Conservation (phyloP, 1,140 invertebrate species). For the Pemphigus obesinymphae region DNA sequence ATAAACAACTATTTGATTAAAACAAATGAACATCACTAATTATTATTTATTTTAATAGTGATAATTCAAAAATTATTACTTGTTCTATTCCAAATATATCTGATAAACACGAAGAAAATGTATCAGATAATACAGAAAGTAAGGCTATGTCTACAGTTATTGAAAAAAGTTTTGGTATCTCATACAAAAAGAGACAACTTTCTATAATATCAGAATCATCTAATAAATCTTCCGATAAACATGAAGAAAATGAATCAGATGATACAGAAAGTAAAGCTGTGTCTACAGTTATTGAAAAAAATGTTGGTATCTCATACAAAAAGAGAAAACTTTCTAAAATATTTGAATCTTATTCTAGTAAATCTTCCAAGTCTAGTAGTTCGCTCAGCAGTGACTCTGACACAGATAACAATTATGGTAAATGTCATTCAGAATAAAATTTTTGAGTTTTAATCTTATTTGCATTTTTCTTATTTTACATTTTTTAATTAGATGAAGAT, state of each 20-base stretch:
- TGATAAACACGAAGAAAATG: background rate
- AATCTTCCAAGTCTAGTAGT: slow-evolving; percentile 47
- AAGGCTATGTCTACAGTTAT: background rate
- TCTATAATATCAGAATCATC: slow-evolving; percentile 42
- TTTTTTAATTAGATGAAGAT: slow-evolving; percentile 81
- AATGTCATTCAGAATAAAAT: background rate
- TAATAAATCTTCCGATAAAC: slow-evolving; percentile 47
- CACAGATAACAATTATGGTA: slow-evolving; percentile 55
- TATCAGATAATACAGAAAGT: background rate
- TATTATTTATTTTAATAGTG: background rate
- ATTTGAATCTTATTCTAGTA: slow-evolving; percentile 47
- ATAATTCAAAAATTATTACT: background rate
- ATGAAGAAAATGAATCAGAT: background rate
- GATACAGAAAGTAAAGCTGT: background rate
- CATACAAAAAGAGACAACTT: slow-evolving; percentile 46
- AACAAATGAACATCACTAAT: background rate
- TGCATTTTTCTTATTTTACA: background rate
- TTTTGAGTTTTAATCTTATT: background rate
- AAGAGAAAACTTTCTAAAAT: slow-evolving; percentile 25
- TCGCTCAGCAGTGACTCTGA: slow-evolving; percentile 52
- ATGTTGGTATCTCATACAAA: slow-evolving; percentile 44
- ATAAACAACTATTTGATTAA: no score
- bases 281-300: background rate
- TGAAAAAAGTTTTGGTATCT: background rate
- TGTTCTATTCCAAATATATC: background rate